Evolutionary conservation across 2,797 vertebrate species (phyloP).

Genomic region (Setipinna tenuifilis): DNA sequence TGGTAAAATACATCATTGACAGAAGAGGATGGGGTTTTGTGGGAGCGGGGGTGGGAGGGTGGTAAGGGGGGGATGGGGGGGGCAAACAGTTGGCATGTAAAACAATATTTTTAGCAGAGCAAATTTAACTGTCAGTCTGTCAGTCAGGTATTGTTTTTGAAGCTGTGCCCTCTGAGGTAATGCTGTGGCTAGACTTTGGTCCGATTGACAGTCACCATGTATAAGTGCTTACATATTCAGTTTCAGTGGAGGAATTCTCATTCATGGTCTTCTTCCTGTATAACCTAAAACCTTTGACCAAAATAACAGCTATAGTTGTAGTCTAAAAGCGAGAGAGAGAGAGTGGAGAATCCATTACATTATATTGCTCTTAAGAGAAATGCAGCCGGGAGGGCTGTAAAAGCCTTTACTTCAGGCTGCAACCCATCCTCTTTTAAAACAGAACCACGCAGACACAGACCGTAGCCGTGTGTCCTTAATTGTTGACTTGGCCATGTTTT

Average conservation of each 20-base stretch:
- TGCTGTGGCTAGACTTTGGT: conserved; percentile 49
- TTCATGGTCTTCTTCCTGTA: conserved; percentile 42
- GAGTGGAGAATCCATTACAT: conserved; percentile 56
- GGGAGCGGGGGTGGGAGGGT: neutral
- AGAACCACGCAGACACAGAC: conserved; percentile 22
- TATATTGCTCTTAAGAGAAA: conserved; percentile 49
- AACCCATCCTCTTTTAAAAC: conserved; percentile 23
- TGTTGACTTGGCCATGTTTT: conserved; percentile 38
- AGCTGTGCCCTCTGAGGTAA: conserved; percentile 42
- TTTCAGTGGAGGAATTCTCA: conserved; percentile 47
- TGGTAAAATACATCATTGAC: neutral
- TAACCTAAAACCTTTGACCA: conserved; percentile 47
- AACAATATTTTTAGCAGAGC: neutral
- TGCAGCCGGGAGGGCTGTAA: conserved; percentile 34
- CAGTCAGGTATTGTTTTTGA: conserved; percentile 48
- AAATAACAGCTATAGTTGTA: conserved; percentile 50
- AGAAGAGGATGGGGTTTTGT: neutral
- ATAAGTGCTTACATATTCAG: conserved; percentile 46
- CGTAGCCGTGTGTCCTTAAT: conserved; percentile 33
- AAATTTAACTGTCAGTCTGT: neutral
- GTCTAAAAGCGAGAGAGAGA: conserved; percentile 42
- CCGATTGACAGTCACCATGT: conserved; percentile 42
- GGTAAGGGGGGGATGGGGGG: neutral
- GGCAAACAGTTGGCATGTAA: neutral
- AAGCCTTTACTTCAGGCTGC: conserved; percentile 39